phyloP scores from a whole-genome alignment of 2,797 vertebrate genomes.

The Tiaroga cobitis region DNA sequence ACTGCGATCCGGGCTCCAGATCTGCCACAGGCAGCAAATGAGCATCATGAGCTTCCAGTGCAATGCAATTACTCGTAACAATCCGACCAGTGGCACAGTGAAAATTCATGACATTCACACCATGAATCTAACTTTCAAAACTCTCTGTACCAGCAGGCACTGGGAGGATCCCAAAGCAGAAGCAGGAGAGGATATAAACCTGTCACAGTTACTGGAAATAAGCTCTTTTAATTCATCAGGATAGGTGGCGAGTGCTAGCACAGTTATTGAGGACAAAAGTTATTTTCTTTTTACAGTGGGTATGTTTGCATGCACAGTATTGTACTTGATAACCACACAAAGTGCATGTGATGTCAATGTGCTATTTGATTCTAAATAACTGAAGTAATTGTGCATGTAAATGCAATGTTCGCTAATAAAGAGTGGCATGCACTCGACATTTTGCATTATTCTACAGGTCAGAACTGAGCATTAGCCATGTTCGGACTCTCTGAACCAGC shows the following conservation, averaged over 20 bases:
- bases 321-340: not conserved
- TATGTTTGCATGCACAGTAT: not conserved
- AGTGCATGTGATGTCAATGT: not conserved
- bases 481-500: conserved; percentile 1
- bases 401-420: not conserved
- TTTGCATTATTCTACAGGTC: not conserved
- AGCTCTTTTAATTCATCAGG: conserved; percentile 7
- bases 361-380: not conserved
- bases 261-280: not conserved
- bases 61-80: conserved; percentile 50
- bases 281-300: not conserved
- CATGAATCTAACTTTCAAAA: conserved; percentile 33
- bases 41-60: conserved; percentile 46
- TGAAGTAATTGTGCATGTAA: not conserved
- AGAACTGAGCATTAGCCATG: not conserved
- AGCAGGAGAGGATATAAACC: conserved; percentile 14
- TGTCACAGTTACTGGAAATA: conserved; percentile 25
- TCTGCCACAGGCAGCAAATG: conserved; percentile 43
- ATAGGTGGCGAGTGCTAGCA: not conserved
- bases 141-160: conserved; percentile 21
- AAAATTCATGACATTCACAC: conserved; percentile 45
- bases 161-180: conserved; percentile 3
- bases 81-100: conserved; percentile 43
- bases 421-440: not conserved
- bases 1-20: conserved; percentile 32